phyloP scores from a whole-genome alignment of 37 sponge, comb jelly and placozoan genomes.

The Beroe ovata region DNA sequence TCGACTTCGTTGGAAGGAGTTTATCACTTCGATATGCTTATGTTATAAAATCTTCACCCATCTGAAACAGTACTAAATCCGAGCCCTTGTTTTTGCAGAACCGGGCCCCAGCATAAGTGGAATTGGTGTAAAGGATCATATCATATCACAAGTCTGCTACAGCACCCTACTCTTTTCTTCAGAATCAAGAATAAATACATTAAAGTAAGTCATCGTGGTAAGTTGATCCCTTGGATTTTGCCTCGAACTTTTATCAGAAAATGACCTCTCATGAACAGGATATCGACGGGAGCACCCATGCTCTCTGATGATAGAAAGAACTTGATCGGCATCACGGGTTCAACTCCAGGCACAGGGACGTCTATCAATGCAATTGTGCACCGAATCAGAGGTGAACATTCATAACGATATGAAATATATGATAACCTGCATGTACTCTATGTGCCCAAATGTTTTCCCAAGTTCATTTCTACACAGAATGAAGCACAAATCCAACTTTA shows the following conservation, averaged over 20 bases:
- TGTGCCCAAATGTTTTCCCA: no score
- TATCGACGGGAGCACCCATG: slow-evolving; percentile 41
- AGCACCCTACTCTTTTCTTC: background rate
- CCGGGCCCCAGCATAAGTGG: background rate
- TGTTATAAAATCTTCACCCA: no score
- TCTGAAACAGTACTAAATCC: no score
- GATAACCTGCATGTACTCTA: no score
- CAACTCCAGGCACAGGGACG: background rate
- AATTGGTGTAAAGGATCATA: background rate
- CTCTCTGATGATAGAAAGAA: background rate
- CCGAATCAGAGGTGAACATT: slow-evolving; percentile 15
- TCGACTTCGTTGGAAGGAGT: no score
- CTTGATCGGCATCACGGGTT: background rate
- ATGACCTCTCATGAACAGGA: slow-evolving; percentile 1
- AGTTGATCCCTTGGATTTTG: background rate
- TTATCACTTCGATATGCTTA: no score
- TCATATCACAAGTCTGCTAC: background rate
- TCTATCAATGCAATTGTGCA: slow-evolving; percentile 40
- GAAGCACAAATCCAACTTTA: no score
- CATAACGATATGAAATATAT: no score
- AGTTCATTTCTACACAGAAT: no score
- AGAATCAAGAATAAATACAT: background rate
- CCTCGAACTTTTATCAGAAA: background rate
- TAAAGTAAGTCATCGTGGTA: background rate
- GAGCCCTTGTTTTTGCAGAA: no score